These are phyloP conservation scores for Caenorhabditis brenneri DNA, from an alignment of 1,140 invertebrate species.

Conservation along the genomic window DNA sequence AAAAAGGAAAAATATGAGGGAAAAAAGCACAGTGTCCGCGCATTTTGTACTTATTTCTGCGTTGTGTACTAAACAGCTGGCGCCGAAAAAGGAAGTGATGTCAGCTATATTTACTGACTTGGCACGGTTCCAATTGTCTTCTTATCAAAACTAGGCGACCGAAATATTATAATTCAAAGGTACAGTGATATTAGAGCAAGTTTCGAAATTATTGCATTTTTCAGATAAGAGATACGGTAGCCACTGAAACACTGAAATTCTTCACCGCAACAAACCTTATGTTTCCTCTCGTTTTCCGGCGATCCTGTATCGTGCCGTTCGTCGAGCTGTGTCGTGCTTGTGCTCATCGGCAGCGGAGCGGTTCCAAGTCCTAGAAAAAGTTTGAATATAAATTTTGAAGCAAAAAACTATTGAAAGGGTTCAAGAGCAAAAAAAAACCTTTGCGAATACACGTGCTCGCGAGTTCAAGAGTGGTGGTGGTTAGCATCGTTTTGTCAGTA, in stretches of 20 bases:
- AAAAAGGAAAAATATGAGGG: not conserved
- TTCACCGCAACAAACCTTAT: not conserved
- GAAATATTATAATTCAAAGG: no score
- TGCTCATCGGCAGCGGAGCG: not conserved
- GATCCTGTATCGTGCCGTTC: not conserved
- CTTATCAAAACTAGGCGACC: no score
- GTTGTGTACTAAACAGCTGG: no score
- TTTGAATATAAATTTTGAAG: not conserved
- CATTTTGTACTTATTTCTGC: no score
- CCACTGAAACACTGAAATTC: not conserved
- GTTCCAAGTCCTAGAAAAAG: not conserved
- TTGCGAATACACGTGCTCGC: not conserved
- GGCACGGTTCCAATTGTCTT: not conserved
- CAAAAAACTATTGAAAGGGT: not conserved
- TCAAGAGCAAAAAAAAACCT: not conserved
- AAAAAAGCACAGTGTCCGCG: no score
- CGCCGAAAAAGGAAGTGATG: not conserved
- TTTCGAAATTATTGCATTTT: no score
- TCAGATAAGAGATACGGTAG: not conserved
- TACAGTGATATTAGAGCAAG: no score
- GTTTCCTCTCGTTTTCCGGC: not conserved
- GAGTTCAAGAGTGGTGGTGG: constrained; percentile 10
- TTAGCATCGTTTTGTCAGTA: not conserved
- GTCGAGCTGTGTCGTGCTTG: not conserved
- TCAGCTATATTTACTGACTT: not conserved